Base-by-base conservation (phyloP, 2,113 vertebrate species). In the Typhlomys cinereus region DNA sequence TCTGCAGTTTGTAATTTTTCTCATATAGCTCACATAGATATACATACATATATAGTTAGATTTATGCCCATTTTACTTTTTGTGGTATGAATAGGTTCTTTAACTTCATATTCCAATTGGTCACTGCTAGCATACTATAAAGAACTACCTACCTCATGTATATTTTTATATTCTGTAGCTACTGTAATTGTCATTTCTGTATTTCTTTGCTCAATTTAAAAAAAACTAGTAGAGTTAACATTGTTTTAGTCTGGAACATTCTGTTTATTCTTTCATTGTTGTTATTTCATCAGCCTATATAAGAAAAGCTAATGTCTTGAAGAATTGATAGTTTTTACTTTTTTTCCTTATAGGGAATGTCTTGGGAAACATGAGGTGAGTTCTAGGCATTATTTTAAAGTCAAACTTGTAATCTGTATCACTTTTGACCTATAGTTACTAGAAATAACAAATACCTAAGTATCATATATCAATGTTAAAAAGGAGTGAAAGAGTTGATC, bases 311-410 rank as follows among this genome's bases (percentile, higher is more conserved):
- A n/a, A 88, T 87, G 25, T 74, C 5, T 92, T 91, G 31, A 1
- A 4, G 21, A 92, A 85, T 93, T 96, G 95, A 5, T 74, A 94
- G 74, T 67, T 96, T 85, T 94, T 1, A 41, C 27, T 34, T 95
- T 69, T 97, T 74, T 96, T 90, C 90, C 86, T 97, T 97, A 54
- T 95, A 98, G 98, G 93, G 97, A 97, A 52, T 98, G 98, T 96
- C 97, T 98, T 95, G 98, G 98, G 50, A 98, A 98, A 86, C 98
- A 98, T 86, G 98, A 98, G 98, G 98, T 98, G 73, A 98, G 98
- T 97, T 59, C 57, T 20, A 70, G 44, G 87, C 79, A 78, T 59
- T 73, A 31, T 70, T 95, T 83, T 90, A 78, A 90, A 81, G n/a
- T 76, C 62, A 85, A 92, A 29, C 34, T 86, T 83, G 10, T 76